Evolutionary conservation across 2,113 vertebrate genomes (phyloP), one percentile per base, ranked within the genome.

Genomic region (Atherinomorus stipes): DNA sequence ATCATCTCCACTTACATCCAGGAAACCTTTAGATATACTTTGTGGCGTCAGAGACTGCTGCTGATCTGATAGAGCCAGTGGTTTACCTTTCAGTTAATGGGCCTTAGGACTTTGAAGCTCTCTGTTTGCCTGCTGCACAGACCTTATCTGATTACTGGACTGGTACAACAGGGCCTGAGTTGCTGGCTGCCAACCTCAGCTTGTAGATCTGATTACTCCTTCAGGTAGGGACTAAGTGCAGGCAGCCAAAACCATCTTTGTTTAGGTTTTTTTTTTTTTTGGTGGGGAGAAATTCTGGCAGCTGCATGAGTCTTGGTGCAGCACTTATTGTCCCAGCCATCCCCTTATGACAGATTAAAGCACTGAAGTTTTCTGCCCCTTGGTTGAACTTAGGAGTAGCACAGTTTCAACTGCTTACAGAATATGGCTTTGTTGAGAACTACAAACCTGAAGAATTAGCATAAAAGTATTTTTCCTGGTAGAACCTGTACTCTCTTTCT

Each of bases 111-210:
- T 91, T 89, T 92, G 91, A 91, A 90, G 89, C 71, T 74, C 61
- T 26, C 52, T 73, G 84, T 87, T 86, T 89, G 89, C 85, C 60
- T 89, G 69, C 83, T 83, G 64, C 88, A 73, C 78, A 88, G 85
- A 84, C 88, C 90, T 90, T 90, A 93, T 94, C 91, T 92, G 88
- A 92, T 93, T 91, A 90, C 85, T 34, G 76, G 61, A 50, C 71
- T 76, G 34, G 76, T 78, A 82, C 79, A 73, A 89, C 81, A 80
- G 79, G 61, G 60, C 52, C 80, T 12, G 37, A 71, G 84, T 74
- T 84, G 71, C 83, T 75, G 82, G 72, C 87, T 83, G 81, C 85
- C 68, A 80, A 73, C 89, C 76, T 78, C 70, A 56, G 80, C 72
- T 80, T 28, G 64, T 62, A 81, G 83, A 89, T 93, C 90, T 87